Evolutionary conservation across 2,113 vertebrate genomes (phyloP).

Genomic region (Zootoca vivipara): DNA sequence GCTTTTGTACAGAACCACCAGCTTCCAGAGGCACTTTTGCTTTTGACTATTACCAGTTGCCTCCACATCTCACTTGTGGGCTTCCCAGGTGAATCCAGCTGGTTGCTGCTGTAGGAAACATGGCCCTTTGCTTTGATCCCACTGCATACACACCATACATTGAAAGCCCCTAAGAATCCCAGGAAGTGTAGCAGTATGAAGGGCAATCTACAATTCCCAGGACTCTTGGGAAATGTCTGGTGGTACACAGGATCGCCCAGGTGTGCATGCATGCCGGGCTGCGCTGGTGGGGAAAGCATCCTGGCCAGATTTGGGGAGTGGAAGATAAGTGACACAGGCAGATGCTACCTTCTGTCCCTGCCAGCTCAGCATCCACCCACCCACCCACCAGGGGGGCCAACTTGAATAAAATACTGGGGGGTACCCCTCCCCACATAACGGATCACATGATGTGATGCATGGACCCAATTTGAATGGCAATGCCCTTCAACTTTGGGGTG

Average conservation of each 20-base stretch:
- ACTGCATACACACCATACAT: background rate
- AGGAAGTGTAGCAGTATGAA: too few relatives aligned
- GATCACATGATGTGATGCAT: too few relatives aligned
- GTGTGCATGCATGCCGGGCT: background rate
- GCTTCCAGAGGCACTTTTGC: background rate
- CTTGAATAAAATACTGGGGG: too few relatives aligned
- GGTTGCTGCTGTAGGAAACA: too few relatives aligned
- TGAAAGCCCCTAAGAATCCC: too few relatives aligned
- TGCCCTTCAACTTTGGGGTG: too few relatives aligned
- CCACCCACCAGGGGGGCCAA: background rate
- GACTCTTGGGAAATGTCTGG: too few relatives aligned
- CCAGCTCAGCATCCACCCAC: background rate
- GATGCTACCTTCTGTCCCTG: background rate
- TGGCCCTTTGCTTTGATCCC: too few relatives aligned
- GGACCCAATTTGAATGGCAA: too few relatives aligned
- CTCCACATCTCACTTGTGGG: background rate
- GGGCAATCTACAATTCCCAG: too few relatives aligned
- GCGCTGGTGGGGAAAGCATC: background rate
- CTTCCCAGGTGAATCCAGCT: background rate
- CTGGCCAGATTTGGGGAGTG: background rate
- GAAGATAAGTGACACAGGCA: background rate
- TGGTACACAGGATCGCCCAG: background rate
- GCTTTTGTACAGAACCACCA: background rate
- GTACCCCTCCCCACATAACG: background rate
- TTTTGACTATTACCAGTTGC: background rate